Percentiles rank a stretch among this genome's conserved stretches.
These are phyloP conservation scores for Mormoops blainvillei DNA, from an alignment of 2,113 vertebrate genomes.

Conservation along the genomic window DNA sequence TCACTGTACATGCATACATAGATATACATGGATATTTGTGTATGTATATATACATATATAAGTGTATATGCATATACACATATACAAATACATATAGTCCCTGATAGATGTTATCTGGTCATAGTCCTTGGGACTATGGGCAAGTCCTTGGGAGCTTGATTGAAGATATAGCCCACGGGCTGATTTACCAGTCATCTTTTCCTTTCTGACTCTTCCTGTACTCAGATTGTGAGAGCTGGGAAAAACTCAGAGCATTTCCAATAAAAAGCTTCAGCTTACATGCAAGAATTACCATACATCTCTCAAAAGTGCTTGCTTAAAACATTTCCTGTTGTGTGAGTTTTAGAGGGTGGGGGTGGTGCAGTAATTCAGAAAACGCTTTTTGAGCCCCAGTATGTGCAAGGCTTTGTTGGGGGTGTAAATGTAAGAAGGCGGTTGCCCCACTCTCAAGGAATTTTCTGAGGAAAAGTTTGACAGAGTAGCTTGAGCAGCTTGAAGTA, in stretches of 20 bases:
- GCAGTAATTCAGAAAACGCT: not conserved
- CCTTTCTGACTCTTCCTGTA: slow-evolving; percentile 16
- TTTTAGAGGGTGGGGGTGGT: not conserved
- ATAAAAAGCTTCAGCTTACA: not conserved
- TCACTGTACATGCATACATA: not conserved
- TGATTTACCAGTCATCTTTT: not conserved
- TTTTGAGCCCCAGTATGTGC: not conserved
- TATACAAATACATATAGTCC: not conserved
- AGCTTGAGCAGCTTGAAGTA: not conserved
- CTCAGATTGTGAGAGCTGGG: not conserved
- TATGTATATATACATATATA: not conserved
- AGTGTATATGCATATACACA: not conserved
- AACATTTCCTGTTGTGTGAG: not conserved
- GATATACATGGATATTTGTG: not conserved
- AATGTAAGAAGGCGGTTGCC: not conserved
- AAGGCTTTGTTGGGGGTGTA: not conserved
- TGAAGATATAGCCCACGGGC: not conserved
- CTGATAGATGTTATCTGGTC: not conserved
- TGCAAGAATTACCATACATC: not conserved
- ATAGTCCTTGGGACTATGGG: no score
- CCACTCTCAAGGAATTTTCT: not conserved
- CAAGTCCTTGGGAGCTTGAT: not conserved
- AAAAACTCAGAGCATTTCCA: not conserved
- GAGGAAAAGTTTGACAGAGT: not conserved
- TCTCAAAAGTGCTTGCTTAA: not conserved